Percentiles rank a stretch among this genome's conserved stretches.
Conservation (phyloP, 2,888 invertebrate species). For the Patella pellucida region DNA sequence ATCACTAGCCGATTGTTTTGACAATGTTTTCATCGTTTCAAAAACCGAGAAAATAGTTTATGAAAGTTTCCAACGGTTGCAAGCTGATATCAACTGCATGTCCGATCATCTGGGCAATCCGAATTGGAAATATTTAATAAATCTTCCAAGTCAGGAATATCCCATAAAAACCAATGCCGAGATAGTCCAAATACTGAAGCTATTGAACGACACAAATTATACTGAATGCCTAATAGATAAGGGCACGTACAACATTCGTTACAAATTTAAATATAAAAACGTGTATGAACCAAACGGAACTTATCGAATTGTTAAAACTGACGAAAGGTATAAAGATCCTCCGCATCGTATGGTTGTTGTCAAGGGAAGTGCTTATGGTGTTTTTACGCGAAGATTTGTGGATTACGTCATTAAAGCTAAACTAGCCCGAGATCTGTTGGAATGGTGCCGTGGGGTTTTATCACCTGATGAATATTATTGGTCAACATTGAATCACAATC, state of each 20-base stretch:
- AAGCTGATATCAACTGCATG: constrained; percentile 70
- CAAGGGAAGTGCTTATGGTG: constrained; percentile 68
- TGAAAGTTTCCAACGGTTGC: constrained; percentile 63
- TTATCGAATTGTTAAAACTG: constrained; percentile 38
- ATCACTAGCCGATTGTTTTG: constrained; percentile 59
- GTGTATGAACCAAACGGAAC: constrained; percentile 23
- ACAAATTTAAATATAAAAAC: constrained; percentile 30
- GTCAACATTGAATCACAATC: constrained; percentile 68
- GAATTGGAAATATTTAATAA: constrained; percentile 68
- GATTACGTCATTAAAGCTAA: constrained; percentile 57
- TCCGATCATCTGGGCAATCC: constrained; percentile 48
- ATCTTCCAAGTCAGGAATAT: constrained; percentile 66
- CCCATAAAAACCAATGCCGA: constrained; percentile 68
- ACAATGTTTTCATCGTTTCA: constrained; percentile 67
- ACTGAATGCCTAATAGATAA: constrained; percentile 64
- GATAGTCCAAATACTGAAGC: constrained; percentile 65
- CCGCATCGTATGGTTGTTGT: constrained; percentile 46
- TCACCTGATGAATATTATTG: too few relatives aligned
- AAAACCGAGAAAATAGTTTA: constrained; percentile 64
- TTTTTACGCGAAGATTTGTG: constrained; percentile 66
- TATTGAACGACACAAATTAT: constrained; percentile 69
- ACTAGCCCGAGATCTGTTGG: constrained; percentile 54
- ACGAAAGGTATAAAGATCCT: constrained; percentile 31
- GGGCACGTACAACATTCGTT: constrained; percentile 42
- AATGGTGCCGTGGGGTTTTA: constrained; percentile 66